Base-by-base conservation (phyloP, 2,888 invertebrate species). In the Heteromyza rotundicornis region DNA sequence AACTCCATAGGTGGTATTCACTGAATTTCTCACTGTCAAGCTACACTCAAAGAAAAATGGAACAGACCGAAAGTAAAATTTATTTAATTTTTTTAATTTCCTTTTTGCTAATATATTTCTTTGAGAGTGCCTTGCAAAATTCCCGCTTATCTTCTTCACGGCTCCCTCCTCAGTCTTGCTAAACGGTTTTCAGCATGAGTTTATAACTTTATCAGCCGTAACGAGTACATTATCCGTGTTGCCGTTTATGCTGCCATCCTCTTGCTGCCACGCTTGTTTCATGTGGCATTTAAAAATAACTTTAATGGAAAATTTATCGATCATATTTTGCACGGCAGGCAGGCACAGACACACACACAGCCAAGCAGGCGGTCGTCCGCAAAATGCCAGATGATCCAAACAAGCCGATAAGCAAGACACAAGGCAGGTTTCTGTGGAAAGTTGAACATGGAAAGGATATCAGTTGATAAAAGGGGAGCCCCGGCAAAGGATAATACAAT, bases 221-320 rank as follows among this genome's bases (percentile, higher is more conserved):
- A 79, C 76, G 76, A 77, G 77, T 79, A 72, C 73, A 77, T 77
- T 79, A 79, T 79, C 73, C 76, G 72, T 60, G 59, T 62, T 59
- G 22, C 36, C 27, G 35, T 59, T 36, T 51, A 32, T 57, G 7
- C 35, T 62, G 59, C 35, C 53, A 57, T 1, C n/a, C 35, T 32
- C 35, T 19, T 22, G 19, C 20, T 54, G 52, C 44, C 40, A 23
- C 27, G 52, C 54, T 70, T 73, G 70, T 70, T 70, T 75, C 66
- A 68, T 71, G 71, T 68, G 72, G 75, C 73, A 74, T 76, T 77
- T 74, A 73, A 74, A 76, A 78, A 73, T 76, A 76, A 75, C 78
- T 80, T 79, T 78, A 81, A 81, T 81, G 78, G 76, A 71, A 78
- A 80, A 75, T 80, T 76, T 80, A 81, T 81, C 80, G 81, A 81